Percentiles rank a stretch among this genome's conserved stretches.
phyloP scores from a whole-genome alignment of 2,797 vertebrate genomes.

The Tragelaphus eurycerus region DNA sequence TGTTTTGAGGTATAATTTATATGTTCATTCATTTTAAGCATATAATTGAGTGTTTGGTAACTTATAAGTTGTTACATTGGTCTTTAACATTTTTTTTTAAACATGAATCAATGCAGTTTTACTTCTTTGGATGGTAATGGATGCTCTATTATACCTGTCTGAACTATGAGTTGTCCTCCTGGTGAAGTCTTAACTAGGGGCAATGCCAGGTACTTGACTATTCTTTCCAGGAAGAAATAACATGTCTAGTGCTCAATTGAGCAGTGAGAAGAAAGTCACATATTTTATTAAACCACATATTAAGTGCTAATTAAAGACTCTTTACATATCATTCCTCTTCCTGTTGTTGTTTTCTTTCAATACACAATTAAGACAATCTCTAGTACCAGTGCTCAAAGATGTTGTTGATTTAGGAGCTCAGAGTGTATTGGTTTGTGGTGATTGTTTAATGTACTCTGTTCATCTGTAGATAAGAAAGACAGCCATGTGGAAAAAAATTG shows the following conservation, averaged over 20 bases:
- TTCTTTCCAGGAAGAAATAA: not conserved
- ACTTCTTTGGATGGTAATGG: not conserved
- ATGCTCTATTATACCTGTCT: not conserved
- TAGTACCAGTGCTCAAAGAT: not conserved
- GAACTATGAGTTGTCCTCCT: not conserved
- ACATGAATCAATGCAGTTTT: not conserved
- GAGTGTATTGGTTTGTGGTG: not conserved
- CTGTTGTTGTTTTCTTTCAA: not conserved
- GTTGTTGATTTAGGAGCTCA: not conserved
- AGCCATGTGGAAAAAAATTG: not conserved
- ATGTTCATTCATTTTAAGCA: not conserved
- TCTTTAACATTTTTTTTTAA: not conserved
- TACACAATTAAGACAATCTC: not conserved
- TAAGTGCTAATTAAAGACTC: not conserved
- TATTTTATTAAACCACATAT: not conserved
- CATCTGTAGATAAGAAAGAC: not conserved
- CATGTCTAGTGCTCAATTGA: not conserved
- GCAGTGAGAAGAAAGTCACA: not conserved
- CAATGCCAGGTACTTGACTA: not conserved
- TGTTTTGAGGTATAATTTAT: not conserved
- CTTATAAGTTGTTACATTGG: not conserved
- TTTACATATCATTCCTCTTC: not conserved
- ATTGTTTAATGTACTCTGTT: not conserved
- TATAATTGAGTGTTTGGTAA: not conserved
- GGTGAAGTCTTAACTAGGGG: not conserved